Base-by-base conservation (phyloP, 2,888 invertebrate species). In the Lasioglossum malachurum region DNA sequence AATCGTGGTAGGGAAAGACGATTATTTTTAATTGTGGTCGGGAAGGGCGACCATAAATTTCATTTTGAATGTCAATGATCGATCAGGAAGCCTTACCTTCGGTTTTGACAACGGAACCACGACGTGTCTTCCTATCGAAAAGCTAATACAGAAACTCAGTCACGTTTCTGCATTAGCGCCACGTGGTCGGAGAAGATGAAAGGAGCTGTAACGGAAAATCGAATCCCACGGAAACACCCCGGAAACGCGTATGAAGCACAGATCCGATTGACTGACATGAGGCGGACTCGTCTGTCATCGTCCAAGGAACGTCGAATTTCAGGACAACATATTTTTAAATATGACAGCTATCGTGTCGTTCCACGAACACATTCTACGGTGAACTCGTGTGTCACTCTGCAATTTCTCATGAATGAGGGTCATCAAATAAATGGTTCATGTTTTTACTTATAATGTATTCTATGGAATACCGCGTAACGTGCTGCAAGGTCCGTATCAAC, bases 201-300 rank as follows among this genome's bases (percentile, higher is more conserved):
- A 89, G 83, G 80, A 57, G 77, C 38, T 71, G 72, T 77, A 76
- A 88, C 87, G 87, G 88, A 89, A 87, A 87, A 76, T 79, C 72
- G 84, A 83, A 88, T 86, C 74, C 86, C 72, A 73, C n/a, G 76
- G 86, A 80, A 80, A 89, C 90, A 89, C 86, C 89, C 90, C 90
- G 89, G 90, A 89, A 90, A 76, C 60, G 75, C 23, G 83, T 75
- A 27, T 64, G 74, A 69, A 76, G 57, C 44, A 74, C 69, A 46
- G 81, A 87, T 82, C 71, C 80, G 60, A 67, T 71, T 69, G 76
- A 38, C 16, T 74, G 80, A 69, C 85, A 44, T 74, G 73, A 53
- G 67, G 60, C 76, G 44, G 76, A 74, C 77, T 83, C 81, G 57
- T 78, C 75, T 69, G 49, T 72, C 74, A 44, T n/a, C n/a, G 49